Base-by-base conservation (phyloP, 2,113 vertebrate genomes). In the Heterochromis multidens region DNA sequence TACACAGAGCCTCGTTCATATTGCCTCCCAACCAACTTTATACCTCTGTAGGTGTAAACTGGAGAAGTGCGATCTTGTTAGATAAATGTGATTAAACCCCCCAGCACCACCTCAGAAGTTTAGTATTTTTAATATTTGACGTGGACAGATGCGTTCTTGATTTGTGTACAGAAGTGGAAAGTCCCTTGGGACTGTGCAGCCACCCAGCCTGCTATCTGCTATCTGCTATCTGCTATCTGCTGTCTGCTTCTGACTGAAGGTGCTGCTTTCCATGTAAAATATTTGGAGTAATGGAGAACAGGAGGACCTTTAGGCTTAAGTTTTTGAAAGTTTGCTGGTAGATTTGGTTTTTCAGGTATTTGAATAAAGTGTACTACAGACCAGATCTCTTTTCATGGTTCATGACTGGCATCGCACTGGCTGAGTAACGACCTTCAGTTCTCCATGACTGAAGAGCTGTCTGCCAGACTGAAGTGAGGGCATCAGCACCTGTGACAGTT, bases 1-100 rank as follows among this genome's bases (percentile, higher is more conserved):
- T 49, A 27, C 65, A 29, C 8, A 27, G 65, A 49, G 40, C 65
- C 40, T 72, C 3, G 43, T 74, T 27, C 1, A 12, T 17, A 21
- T 0, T 16, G 0, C 43, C 17, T 21, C 0, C 25, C 67, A 1
- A 29, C 16, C 43, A 7, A 52, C 25, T 25, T 46, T 46, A 46
- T 70, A 1, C 63, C 63, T 70, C 37, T 70, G 63, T 7, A 46
- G n/a, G 13, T 19, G 27, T 46, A 27, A 43, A 27, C 37, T 70
- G 37, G 46, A 70, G n/a, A 70, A 37, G 35, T 8, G 35, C 7
- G 35, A 7, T 8, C 35, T 37, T 31, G 12, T 43, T 17, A 49
- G 46, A 17, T 17, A 49, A 17, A 17, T 49, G 4, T 16, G 46
- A 1, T 6, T 10, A 14, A 14, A 46, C 2, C 43, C 4, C 67